Percentiles rank a stretch among this genome's conserved stretches.
Evolutionary conservation across 1,140 invertebrate genomes (phyloP).

Genomic region (Nebria ingens): DNA sequence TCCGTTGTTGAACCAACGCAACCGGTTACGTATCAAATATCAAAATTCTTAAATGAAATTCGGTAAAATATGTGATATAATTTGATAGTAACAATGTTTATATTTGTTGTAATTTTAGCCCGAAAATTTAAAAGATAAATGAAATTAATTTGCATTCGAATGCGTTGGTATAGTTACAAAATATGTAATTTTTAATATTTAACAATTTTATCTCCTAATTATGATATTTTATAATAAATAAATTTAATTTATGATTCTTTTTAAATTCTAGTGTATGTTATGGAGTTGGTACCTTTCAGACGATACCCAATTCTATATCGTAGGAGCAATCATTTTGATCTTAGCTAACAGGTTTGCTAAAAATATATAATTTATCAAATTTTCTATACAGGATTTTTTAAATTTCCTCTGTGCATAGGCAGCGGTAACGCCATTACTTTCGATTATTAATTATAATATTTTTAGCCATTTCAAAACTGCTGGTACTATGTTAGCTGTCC

Average conservation of each 20-base stretch:
- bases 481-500: constrained; percentile 45
- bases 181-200: no score
- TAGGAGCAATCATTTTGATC: constrained; percentile 67
- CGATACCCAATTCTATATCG: constrained; percentile 74
- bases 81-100: not conserved
- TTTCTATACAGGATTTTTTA: not conserved
- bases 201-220: no score
- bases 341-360: constrained; percentile 43
- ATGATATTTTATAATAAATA: constrained; percentile 2
- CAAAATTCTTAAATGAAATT: no score
- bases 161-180: no score
- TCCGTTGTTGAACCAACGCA: not conserved
- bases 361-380: not conserved
- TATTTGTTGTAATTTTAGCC: no score
- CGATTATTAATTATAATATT: constrained; percentile 12
- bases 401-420: no score
- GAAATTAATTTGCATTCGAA: no score
- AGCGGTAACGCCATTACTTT: no score
- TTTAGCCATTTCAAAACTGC: constrained; percentile 63
- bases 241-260: constrained; percentile 14
- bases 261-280: constrained; percentile 63
- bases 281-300: constrained; percentile 86
- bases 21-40: not conserved
- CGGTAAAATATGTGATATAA: not conserved
- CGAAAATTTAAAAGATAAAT: no score